Evolutionary conservation across 2,797 vertebrate species (phyloP), one percentile per base, ranked within the genome.

Genomic region (Tenualosa ilisha): DNA sequence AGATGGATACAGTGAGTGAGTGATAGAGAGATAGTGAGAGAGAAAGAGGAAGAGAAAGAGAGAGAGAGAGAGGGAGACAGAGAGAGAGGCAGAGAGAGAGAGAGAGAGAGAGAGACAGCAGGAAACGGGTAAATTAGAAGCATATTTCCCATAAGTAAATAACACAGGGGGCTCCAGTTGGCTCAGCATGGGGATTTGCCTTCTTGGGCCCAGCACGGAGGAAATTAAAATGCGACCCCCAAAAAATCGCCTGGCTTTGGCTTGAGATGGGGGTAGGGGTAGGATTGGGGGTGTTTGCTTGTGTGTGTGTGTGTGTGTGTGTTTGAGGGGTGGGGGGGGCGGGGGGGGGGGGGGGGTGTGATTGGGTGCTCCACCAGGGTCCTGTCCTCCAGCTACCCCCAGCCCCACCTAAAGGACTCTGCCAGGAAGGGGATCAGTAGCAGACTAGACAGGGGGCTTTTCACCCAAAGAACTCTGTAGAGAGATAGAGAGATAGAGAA

Each of bases 61-160:
- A 6, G 61, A 65, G 61, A 24, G 8, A 65, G 7, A 26, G 61
- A 65, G 8, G 0, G n/a, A 65, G 61, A 81, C 88, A 81, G 81
- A 86, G 85, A 53, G 53, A 85, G 43, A 40, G 65, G 37, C 11
- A 37, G 65, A 72, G 24, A 40, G 65, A 17, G 31, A 31, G 31
- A 40, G 63, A 68, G 63, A 68, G n/a, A 13, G n/a, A 68, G 26
- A 68, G 50, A 85, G 61, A 15, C 65, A 49, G 85, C 91, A 91
- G 86, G 91, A 92, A 83, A 84, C 84, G 85, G 84, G 87, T 88
- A 93, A 93, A 94, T 94, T 72, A 92, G 92, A 94, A 93, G 85
- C 92, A 93, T 89, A 92, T 90, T 92, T 90, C 91, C 86, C 68
- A 56, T 88, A 85, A 90, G 89, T 88, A 91, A 86, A 91, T 88